phyloP scores from a whole-genome alignment of 2,113 vertebrate species.

The Rhadina sibilatrix region DNA sequence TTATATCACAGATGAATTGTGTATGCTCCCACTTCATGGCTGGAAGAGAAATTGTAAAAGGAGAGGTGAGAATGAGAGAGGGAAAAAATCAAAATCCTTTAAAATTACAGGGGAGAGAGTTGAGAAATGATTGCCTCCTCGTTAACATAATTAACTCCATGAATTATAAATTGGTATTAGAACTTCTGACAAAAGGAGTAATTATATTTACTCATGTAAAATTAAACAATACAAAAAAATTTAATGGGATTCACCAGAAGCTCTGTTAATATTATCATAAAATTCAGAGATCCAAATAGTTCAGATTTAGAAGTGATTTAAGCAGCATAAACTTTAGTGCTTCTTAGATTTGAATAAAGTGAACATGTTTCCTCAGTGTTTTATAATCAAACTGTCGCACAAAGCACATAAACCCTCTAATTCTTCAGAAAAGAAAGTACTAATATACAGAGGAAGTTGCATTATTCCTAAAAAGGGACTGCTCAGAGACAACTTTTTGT shows the following conservation, averaged over 20 bases:
- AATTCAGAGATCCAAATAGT: constrained; percentile 69
- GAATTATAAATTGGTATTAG: constrained; percentile 84
- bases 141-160: constrained; percentile 82
- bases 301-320: constrained; percentile 64
- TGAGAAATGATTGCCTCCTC: constrained; percentile 75
- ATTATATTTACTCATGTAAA: constrained; percentile 84
- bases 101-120: constrained; percentile 76
- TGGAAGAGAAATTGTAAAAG: constrained; percentile 77
- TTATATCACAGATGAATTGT: constrained; percentile 81
- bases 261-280: constrained; percentile 76
- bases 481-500: neutral
- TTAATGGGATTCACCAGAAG: constrained; percentile 68
- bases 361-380: constrained; percentile 32
- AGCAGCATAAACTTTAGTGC: constrained; percentile 53
- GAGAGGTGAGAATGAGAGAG: constrained; percentile 21
- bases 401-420: neutral
- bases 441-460: neutral
- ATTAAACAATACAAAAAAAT: constrained; percentile 75
- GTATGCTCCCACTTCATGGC: constrained; percentile 72
- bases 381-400: constrained; percentile 15
- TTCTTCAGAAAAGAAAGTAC: neutral
- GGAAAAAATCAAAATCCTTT: constrained; percentile 69
- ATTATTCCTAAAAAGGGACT: neutral
- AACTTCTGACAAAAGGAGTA: constrained; percentile 82
- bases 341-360: neutral